A percentile compares a stretch with the other conserved stretches of the same genome.
Evolutionary conservation across 2,888 invertebrate species (phyloP).

Genomic region (Synanthedon andrenaeformis): DNA sequence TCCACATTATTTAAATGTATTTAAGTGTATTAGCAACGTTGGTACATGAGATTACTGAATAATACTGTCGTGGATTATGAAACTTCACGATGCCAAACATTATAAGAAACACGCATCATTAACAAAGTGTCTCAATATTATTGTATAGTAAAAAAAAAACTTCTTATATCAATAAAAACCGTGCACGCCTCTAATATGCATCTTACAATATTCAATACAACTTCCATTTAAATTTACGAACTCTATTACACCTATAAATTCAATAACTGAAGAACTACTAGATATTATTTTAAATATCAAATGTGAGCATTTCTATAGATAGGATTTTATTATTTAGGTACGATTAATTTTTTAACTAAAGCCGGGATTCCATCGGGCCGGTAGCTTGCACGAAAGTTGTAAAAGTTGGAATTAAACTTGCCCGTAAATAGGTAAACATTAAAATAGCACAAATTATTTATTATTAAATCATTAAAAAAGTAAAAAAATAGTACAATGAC

Average conservation of each 20-base stretch:
- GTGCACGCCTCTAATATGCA: constrained; percentile 52
- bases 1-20: constrained; percentile 58
- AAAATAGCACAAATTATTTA: no score
- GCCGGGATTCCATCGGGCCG: no score
- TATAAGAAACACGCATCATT: constrained; percentile 31
- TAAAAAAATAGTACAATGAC: no score
- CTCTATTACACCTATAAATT: constrained; percentile 63
- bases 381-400: no score
- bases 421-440: no score
- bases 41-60: constrained; percentile 69
- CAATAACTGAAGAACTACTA: constrained; percentile 62
- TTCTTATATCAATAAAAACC: constrained; percentile 39
- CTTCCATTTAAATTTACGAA: constrained; percentile 22
- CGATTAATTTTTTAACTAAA: neutral
- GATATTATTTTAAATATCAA: constrained; percentile 43
- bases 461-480: no score
- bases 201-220: constrained; percentile 38
- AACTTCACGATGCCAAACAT: constrained; percentile 22
- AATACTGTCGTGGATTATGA: constrained; percentile 60
- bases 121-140: constrained; percentile 45
- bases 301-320: constrained; percentile 65
- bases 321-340: constrained; percentile 26
- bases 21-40: constrained; percentile 70
- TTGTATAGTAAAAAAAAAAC: constrained; percentile 47
- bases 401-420: no score